Evolutionary conservation across 2,797 vertebrate species (phyloP), one percentile per base, ranked within the genome.

Genomic region (Urophycis tenuis): DNA sequence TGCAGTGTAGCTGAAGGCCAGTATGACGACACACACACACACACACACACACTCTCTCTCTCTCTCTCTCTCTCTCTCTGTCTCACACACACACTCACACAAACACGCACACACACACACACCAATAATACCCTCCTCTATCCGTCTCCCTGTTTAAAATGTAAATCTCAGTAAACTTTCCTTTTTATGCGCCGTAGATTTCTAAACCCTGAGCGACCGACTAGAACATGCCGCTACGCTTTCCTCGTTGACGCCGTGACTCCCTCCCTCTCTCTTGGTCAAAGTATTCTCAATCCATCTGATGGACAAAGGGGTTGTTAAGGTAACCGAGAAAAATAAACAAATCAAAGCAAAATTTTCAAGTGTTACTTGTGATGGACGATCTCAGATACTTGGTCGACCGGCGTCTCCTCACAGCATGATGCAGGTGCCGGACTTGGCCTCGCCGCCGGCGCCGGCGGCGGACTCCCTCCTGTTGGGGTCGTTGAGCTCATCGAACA

Each of bases 401-500:
- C n/a, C n/a, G n/a, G 73, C 41, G 78, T 75, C 72, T 53, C 75
- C 77, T 95, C 94, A 99, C 82, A 98, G 89, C 75, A 98, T 78
- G 35, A 90, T 90, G 88, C 96, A 98, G 17, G 96, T 95, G 74
- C 96, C 94, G 2, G 97, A 96, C 88, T 94, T 97, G 82, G 91
- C 89, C 2, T 94, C 94, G 0, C 84, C 93, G 71, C 89, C 90
- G 0, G 78, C 33, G 71, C 87, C 92, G 36, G 80, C 87, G 0
- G 84, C 87, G 0, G 93, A 89, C 67, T 88, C 89, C 60, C 91
- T 92, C 87, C 96, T 93, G 89, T 93, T 94, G 73, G 96, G 96
- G 84, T 98, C 94, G 2, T 93, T 97, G 75, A 96, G 92, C 88
- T 99, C 97, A 0, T 95, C 95, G 75, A 94, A 99, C 41, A 97